A percentile compares a stretch with the other conserved stretches of the same genome.
Conservation (phyloP, 2,797 vertebrate genomes). For the Meriones psammophilus region DNA sequence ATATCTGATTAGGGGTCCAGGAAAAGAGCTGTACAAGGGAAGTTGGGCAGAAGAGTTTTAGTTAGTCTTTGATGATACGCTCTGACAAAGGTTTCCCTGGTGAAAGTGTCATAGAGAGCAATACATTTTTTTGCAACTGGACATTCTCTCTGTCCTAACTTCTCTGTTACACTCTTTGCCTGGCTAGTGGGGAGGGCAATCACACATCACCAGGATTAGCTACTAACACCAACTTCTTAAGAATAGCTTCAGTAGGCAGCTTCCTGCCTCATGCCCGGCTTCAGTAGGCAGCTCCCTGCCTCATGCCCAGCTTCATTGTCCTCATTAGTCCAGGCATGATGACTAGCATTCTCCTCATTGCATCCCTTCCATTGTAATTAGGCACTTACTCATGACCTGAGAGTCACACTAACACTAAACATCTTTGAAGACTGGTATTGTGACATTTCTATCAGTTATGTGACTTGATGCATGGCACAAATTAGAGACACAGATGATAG, state of each 20-base stretch:
- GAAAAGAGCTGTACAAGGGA: background rate
- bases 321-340: background rate
- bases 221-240: background rate
- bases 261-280: background rate
- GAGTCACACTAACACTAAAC: background rate
- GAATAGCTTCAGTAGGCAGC: background rate
- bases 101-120: constrained; percentile 14
- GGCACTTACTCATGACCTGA: background rate
- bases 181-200: background rate
- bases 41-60: background rate
- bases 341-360: background rate
- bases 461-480: background rate
- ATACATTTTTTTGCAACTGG: background rate
- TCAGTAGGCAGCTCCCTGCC: background rate
- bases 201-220: background rate
- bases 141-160: background rate
- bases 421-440: constrained; percentile 43
- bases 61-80: background rate
- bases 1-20: too few species aligned
- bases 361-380: background rate
- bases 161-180: background rate
- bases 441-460: background rate
- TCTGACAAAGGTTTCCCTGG: background rate
- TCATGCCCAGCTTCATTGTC: background rate
- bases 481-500: background rate